Conservation (phyloP, 1,140 invertebrate genomes). For the Phortica variegata region DNA sequence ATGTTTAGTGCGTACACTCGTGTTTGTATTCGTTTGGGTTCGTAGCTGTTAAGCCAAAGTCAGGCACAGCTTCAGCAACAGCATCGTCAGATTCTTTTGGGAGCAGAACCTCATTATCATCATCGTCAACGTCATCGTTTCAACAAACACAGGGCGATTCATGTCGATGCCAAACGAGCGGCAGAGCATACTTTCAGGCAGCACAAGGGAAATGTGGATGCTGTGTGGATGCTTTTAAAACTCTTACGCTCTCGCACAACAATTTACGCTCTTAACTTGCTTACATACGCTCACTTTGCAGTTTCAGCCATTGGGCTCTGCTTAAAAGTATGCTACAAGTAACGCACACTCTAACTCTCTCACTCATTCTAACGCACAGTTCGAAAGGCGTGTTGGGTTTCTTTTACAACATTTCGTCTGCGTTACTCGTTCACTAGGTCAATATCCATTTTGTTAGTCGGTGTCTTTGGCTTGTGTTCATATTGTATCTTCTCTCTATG, state of each 20-base stretch:
- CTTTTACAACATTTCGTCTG: slow-evolving; percentile 8
- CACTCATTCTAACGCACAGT: slow-evolving; percentile 9
- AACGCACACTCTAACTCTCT: too few species aligned
- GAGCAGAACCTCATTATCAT: too few species aligned
- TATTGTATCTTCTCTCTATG: neutral
- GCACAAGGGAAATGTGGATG: slow-evolving; percentile 22
- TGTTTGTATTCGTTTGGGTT: slow-evolving; percentile 1
- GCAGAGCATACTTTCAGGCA: slow-evolving; percentile 3
- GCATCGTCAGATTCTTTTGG: slow-evolving; percentile 6
- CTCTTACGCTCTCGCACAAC: neutral
- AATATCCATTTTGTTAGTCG: slow-evolving; percentile 26
- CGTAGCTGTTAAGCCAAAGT: slow-evolving; percentile 10
- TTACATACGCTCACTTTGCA: neutral
- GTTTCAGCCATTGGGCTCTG: slow-evolving; percentile 30
- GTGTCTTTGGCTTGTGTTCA: neutral
- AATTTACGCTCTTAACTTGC: slow-evolving; percentile 2
- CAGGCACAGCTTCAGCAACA: slow-evolving; percentile 38
- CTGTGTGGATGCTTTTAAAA: slow-evolving; percentile 9
- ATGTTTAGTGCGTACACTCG: too few species aligned
- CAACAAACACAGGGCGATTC: slow-evolving; percentile 30
- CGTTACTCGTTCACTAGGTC: slow-evolving; percentile 47
- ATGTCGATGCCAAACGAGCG: slow-evolving; percentile 2
- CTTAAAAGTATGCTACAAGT: slow-evolving; percentile 6
- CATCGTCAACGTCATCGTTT: too few species aligned
- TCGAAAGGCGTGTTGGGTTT: slow-evolving; percentile 1